phyloP scores from a whole-genome alignment of 1,140 invertebrate species.

The Pseudomyrmex concolor region DNA sequence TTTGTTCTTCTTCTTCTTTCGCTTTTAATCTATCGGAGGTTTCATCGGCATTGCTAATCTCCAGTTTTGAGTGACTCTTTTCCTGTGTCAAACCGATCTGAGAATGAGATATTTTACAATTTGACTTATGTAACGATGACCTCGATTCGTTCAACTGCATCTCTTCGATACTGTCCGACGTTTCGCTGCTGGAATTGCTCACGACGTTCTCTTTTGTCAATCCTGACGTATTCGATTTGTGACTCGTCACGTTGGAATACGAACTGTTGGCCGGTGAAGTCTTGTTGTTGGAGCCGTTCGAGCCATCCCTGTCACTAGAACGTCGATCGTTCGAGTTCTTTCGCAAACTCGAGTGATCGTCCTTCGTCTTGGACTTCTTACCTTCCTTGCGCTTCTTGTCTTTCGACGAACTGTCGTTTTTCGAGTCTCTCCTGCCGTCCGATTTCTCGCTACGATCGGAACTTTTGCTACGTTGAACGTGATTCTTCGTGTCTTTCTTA shows the following conservation, averaged over 20 bases:
- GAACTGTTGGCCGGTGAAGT: conserved; percentile 74
- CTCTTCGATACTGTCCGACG: conserved; percentile 80
- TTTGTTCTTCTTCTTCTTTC: conserved; percentile 9
- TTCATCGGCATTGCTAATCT: conserved; percentile 32
- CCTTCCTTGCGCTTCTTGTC: conserved; percentile 82
- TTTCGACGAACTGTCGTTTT: conserved; percentile 69
- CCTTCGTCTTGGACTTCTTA: conserved; percentile 81
- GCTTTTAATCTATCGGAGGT: conserved; percentile 19
- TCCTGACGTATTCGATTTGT: conserved; percentile 74
- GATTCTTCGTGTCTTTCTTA: conserved; percentile 74
- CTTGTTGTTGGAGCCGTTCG: conserved; percentile 83
- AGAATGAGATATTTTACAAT: conserved; percentile 37
- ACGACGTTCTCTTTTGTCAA: conserved; percentile 79
- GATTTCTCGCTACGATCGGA: conserved; percentile 73
- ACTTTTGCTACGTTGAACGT: conserved; percentile 65
- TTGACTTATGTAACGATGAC: conserved; percentile 36
- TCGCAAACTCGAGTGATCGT: conserved; percentile 82
- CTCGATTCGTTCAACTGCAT: conserved; percentile 68
- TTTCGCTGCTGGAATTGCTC: conserved; percentile 81
- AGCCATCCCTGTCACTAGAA: conserved; percentile 83
- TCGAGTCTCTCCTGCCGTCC: conserved; percentile 74
- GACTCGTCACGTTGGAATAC: conserved; percentile 68
- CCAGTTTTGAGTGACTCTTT: conserved; percentile 38
- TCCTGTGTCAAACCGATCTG: conserved; percentile 18
- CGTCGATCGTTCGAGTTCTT: conserved; percentile 82